Evolutionary conservation across 1,140 invertebrate species (phyloP).

Genomic region (Heterodera carotae): DNA sequence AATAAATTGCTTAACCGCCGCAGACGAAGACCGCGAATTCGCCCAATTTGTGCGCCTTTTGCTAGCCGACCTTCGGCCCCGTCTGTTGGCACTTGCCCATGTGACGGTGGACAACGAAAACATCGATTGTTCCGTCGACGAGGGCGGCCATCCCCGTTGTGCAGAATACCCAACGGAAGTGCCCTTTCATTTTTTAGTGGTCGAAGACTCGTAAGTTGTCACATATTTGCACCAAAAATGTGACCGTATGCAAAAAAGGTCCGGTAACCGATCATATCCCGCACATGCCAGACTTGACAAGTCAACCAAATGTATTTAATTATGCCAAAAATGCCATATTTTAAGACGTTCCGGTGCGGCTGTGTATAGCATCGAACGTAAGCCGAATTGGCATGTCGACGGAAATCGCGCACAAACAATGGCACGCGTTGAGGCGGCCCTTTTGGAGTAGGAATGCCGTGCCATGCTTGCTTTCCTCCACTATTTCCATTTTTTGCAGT

Average conservation of each 20-base stretch:
- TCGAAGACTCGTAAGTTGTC: constrained; percentile 49
- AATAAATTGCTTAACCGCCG: not conserved
- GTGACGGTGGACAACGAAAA: constrained; percentile 48
- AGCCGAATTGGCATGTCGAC: constrained; percentile 31
- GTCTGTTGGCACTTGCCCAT: constrained; percentile 22
- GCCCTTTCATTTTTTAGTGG: constrained; percentile 48
- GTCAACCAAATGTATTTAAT: no score
- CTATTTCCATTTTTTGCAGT: constrained; percentile 42
- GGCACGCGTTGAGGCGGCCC: constrained; percentile 32
- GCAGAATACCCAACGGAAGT: constrained; percentile 41
- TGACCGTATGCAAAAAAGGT: no score
- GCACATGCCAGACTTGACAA: no score
- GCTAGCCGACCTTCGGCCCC: constrained; percentile 20
- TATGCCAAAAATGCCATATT: not conserved
- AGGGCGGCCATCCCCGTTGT: constrained; percentile 26
- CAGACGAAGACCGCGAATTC: constrained; percentile 44
- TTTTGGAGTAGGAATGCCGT: constrained; percentile 24
- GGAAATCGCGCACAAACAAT: not conserved
- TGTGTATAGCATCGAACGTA: constrained; percentile 44
- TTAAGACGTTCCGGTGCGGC: constrained; percentile 45
- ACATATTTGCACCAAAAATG: not conserved
- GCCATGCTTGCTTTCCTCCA: constrained; percentile 1
- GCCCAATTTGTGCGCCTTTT: constrained; percentile 25
- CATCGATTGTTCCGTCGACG: constrained; percentile 34
- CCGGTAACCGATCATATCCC: no score